phyloP scores from a whole-genome alignment of 2,888 invertebrate species.

The Entomobrya multifasciata region DNA sequence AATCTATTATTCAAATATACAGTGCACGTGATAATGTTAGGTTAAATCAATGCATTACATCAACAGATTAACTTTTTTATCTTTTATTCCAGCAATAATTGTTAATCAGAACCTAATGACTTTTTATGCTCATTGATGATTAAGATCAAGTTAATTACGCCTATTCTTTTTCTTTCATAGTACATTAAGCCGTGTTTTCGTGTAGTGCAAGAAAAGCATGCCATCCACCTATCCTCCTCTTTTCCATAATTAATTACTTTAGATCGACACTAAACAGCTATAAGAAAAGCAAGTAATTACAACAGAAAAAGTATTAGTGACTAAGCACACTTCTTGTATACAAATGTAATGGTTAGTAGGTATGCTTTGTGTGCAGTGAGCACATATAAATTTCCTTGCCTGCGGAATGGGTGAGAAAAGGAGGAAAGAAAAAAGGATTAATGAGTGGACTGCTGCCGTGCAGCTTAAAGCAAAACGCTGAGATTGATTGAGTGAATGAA shows the following conservation, averaged over 20 bases:
- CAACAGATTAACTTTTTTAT: constrained; percentile 55
- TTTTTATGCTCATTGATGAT: constrained; percentile 57
- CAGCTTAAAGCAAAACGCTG: constrained; percentile 44
- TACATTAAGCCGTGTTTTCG: neutral
- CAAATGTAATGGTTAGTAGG: neutral
- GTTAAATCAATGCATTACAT: neutral
- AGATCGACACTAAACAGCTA: constrained; percentile 11
- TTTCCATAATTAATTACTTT: constrained; percentile 55
- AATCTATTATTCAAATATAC: neutral
- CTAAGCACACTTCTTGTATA: neutral
- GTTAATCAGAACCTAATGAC: constrained; percentile 63
- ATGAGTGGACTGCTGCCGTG: constrained; percentile 54
- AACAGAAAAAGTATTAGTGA: neutral
- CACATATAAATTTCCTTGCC: constrained; percentile 40
- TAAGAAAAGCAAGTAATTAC: constrained; percentile 36
- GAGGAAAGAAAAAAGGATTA: constrained; percentile 66
- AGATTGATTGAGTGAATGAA: constrained; percentile 71
- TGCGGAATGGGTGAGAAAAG: constrained; percentile 64
- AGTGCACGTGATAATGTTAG: neutral
- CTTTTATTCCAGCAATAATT: constrained; percentile 49
- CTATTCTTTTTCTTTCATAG: constrained; percentile 31
- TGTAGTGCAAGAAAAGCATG: too few relatives aligned
- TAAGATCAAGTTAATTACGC: constrained; percentile 63
- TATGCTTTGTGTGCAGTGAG: neutral
- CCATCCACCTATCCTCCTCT: constrained; percentile 37